Conservation (phyloP, 2,888 invertebrate genomes). For the Agrotis clavis region DNA sequence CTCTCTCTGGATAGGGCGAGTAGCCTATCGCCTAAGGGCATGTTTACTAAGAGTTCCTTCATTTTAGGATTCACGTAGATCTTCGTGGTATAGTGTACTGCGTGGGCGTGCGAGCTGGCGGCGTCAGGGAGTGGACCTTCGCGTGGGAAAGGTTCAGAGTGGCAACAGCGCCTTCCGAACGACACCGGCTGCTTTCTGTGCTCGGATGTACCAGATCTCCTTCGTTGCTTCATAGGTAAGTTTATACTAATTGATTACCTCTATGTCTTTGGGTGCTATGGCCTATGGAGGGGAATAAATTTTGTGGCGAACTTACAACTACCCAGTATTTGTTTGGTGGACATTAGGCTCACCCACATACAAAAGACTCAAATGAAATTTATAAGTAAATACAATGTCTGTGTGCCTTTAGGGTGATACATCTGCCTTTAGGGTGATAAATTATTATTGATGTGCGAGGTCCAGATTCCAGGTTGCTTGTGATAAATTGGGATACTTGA, state of each 20-base stretch:
- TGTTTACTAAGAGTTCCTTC: background rate
- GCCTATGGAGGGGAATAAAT: too few species aligned
- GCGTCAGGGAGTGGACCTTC: conserved; percentile 97
- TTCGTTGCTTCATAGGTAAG: conserved; percentile 94
- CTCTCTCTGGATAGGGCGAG: background rate
- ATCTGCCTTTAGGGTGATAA: background rate
- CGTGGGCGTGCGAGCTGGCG: conserved; percentile 95
- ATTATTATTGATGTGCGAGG: background rate
- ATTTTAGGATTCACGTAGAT: conserved; percentile 95
- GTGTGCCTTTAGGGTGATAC: too few species aligned
- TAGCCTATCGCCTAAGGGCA: too few species aligned
- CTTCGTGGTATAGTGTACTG: conserved; percentile 96
- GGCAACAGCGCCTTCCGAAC: conserved; percentile 95
- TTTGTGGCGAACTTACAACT: too few species aligned
- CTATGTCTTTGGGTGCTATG: background rate
- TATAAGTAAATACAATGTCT: too few species aligned
- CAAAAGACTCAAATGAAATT: too few species aligned
- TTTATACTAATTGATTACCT: background rate
- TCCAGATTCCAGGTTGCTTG: background rate
- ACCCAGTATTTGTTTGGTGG: too few species aligned
- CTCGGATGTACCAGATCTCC: conserved; percentile 96
- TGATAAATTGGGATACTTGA: too few species aligned
- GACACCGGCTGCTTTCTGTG: conserved; percentile 94
- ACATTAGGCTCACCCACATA: too few species aligned
- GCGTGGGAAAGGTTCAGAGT: conserved; percentile 95